These are phyloP conservation scores for Sebastes cheni DNA, from an alignment of 2,797 vertebrate species.

Conservation along the genomic window DNA sequence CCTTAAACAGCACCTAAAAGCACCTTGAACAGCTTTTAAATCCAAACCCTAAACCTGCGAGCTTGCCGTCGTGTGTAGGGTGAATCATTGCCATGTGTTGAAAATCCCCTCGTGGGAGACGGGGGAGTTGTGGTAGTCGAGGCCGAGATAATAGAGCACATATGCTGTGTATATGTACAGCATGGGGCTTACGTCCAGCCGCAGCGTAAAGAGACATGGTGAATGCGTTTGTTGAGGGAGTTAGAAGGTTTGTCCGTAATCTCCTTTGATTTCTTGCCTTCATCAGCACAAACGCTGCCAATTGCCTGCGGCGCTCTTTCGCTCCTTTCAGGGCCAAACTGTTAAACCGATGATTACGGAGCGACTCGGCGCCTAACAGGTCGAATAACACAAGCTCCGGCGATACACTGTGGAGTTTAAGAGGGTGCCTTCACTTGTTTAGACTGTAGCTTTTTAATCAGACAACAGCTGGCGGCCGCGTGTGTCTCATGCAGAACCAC, in stretches of 20 bases:
- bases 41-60: slow-evolving; percentile 1
- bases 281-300: slow-evolving; percentile 30
- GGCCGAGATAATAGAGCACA: slow-evolving; percentile 17
- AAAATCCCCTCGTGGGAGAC: slow-evolving; percentile 2
- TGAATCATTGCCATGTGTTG: slow-evolving; percentile 39
- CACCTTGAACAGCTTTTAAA: slow-evolving; percentile 6
- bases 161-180: slow-evolving; percentile 18
- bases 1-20: slow-evolving; percentile 1
- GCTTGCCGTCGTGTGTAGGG: not conserved
- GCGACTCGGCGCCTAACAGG: slow-evolving; percentile 15
- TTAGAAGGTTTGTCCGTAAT: slow-evolving; percentile 6
- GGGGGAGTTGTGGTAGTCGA: not conserved
- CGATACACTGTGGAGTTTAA: not conserved
- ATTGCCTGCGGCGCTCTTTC: slow-evolving; percentile 7
- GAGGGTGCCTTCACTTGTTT: slow-evolving; percentile 27
- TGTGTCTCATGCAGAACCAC: not conserved
- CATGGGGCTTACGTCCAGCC: not conserved
- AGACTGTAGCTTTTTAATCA: slow-evolving; percentile 17
- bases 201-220: not conserved
- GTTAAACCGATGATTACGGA: slow-evolving; percentile 37
- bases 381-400: slow-evolving; percentile 31
- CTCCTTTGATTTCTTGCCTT: slow-evolving; percentile 33
- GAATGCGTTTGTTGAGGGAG: not conserved
- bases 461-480: slow-evolving; percentile 35
- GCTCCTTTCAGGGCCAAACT: slow-evolving; percentile 39